A percentile compares a stretch with the other conserved stretches of the same genome.
Evolutionary conservation across 92 coral and sea anemone genomes (phyloP).

Genomic region (Paragorgia papillata): DNA sequence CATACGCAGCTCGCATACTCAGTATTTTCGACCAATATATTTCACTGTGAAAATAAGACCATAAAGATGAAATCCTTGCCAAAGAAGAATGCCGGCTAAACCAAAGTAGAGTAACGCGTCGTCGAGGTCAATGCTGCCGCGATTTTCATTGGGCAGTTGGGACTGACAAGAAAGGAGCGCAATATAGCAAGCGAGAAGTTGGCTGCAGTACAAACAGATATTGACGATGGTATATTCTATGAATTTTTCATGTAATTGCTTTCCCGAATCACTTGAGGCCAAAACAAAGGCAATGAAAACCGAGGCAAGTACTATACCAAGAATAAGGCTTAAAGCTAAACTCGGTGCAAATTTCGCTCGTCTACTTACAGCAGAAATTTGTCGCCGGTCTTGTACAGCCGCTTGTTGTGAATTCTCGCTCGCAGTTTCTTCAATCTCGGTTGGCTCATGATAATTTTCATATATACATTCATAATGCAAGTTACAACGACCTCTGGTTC

Average conservation of each 20-base stretch:
- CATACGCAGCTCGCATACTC: not conserved
- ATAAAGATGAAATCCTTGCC: constrained; percentile 42
- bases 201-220: constrained; percentile 20
- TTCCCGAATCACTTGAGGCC: constrained; percentile 15
- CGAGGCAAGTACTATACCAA: constrained; percentile 10
- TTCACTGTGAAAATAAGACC: not conserved
- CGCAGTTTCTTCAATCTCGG: not conserved
- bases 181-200: constrained; percentile 19
- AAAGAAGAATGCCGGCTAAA: constrained; percentile 7
- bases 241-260: not conserved
- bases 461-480: not conserved
- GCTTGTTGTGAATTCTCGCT: not conserved
- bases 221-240: not conserved
- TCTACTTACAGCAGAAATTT: not conserved
- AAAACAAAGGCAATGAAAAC: constrained; percentile 25
- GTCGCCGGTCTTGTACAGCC: not conserved
- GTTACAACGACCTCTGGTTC: no score
- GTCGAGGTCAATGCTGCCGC: constrained; percentile 11
- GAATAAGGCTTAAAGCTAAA: constrained; percentile 19
- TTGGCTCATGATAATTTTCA: not conserved
- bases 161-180: constrained; percentile 26
- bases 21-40: not conserved
- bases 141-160: constrained; percentile 16
- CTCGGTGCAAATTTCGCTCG: constrained; percentile 20
- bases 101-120: constrained; percentile 31